Base-by-base conservation (phyloP, 2,113 vertebrate species). In the Oreocharis arfaki region DNA sequence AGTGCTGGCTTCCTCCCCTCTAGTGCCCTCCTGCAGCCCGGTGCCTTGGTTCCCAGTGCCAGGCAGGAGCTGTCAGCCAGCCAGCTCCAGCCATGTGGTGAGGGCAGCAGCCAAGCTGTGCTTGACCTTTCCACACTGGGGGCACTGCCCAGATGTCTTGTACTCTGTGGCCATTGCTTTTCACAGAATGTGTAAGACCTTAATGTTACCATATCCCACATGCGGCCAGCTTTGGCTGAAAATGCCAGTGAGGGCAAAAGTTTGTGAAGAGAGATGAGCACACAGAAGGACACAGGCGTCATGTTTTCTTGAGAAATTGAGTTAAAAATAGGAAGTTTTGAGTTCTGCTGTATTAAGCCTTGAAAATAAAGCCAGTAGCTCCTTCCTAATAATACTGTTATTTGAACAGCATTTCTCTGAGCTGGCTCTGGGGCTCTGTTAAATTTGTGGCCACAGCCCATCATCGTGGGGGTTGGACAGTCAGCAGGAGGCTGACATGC, bases 321-420 rank as follows among this genome's bases (percentile, higher is more conserved):
- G 50, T 13, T 83, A n/a, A 94, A 96, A 90, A 65, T 85, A 70
- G 33, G 13, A 91, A 74, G 23, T 80, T 90, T 90, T 70, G 39
- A 77, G 33, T 28, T 77, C 52, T 90, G 30, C 71, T 91, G 12
- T 59, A 52, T 83, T 67, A 90, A 92, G 49, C 20, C 44, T 63
- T 88, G 50, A 55, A 84, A 88, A 78, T 63, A 59, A 77, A 84
- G 56, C 60, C 19, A 24, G 7, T 47, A 52, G 52, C 3, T 10
- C 14, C 22, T 95, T 61, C 35, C 21, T 89, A 12, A 19, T 53
- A 6, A 13, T 69, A 44, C 39, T 88, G 39, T 24, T 77, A 44
- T 52, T 88, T 88, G 39, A 14, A 87, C 35, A 49, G 39, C 42
- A n/a, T 85, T 91, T 11, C 21, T 91, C 26, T 52, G 5, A 83